Base-by-base conservation (phyloP, 1,140 invertebrate genomes). In the Prorops nasuta region DNA sequence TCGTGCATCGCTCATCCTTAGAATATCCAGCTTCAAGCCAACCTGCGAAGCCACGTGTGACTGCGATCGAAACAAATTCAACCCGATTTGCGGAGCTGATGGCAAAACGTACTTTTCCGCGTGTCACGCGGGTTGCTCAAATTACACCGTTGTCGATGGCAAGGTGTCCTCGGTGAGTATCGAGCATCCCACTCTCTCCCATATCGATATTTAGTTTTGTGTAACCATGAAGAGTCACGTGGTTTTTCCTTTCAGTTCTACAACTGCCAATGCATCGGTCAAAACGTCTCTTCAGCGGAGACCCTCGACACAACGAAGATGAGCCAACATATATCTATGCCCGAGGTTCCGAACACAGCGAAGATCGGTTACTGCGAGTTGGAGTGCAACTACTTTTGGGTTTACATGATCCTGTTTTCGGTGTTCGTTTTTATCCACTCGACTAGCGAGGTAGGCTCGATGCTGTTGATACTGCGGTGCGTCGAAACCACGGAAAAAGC, bases 401-500 rank as follows among this genome's bases (percentile, higher is more conserved):
- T 85, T 67, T 96, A 94, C 72, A 87, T 94, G 58, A 80, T 89
- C 45, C 80, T 94, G 18, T 94, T 94, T 77, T 92, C 91, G 2
- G 79, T 92, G 36, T 87, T 92, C 69, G 92, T 94, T 66, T 90
- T 95, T 73, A 88, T 93, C 51, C 92, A 95, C 73, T 93, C 92
- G 31, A 95, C 90, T 18, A 91, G 89, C 17, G 92, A 96, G 76
- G 92, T 96, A 14, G 92, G 92, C 40, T 89, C 89, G 12, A 94
- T 95, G 85, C 72, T 95, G 48, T 79, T 95, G 14, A 94, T 93
- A 50, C 84, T 96, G 60, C 84, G 92, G 41, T 96, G 92, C 66
- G 93, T 94, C 15, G 90, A 94, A 75, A 91, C 91, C 17, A 83
- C 86, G 77, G 92, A 96, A 71, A 95, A 95, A 74, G 92, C 92